Conservation (phyloP, 2,113 vertebrate genomes). For the Mystacornis crossleyi region DNA sequence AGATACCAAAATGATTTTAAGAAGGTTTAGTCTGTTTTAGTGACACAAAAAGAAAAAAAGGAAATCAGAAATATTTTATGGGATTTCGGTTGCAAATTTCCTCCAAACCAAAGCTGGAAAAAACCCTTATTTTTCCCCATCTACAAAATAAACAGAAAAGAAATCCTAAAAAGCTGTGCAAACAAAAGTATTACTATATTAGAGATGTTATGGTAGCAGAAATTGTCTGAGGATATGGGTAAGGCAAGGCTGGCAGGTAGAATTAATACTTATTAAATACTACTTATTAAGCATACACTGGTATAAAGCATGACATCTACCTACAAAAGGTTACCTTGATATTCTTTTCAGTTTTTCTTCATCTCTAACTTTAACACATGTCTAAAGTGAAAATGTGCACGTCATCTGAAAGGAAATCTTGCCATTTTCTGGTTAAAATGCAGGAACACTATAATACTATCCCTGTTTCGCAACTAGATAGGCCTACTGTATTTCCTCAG, state of each 20-base stretch:
- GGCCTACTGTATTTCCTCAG: background rate
- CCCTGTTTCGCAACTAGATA: background rate
- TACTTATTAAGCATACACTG: background rate
- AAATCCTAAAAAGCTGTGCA: background rate
- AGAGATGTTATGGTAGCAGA: background rate
- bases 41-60: background rate
- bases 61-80: background rate
- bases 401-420: background rate
- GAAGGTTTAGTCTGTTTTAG: background rate
- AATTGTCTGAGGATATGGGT: background rate
- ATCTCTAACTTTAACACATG: background rate
- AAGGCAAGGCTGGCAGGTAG: background rate
- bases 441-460: background rate
- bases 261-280: background rate
- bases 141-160: background rate
- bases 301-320: background rate
- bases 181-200: background rate
- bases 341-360: background rate
- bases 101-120: background rate
- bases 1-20: background rate
- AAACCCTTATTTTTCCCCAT: background rate
- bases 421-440: background rate
- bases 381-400: background rate
- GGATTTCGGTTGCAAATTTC: background rate
- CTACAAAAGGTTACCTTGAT: background rate